Base-by-base conservation (phyloP, 1,140 invertebrate genomes). In the Ostrea edulis region DNA sequence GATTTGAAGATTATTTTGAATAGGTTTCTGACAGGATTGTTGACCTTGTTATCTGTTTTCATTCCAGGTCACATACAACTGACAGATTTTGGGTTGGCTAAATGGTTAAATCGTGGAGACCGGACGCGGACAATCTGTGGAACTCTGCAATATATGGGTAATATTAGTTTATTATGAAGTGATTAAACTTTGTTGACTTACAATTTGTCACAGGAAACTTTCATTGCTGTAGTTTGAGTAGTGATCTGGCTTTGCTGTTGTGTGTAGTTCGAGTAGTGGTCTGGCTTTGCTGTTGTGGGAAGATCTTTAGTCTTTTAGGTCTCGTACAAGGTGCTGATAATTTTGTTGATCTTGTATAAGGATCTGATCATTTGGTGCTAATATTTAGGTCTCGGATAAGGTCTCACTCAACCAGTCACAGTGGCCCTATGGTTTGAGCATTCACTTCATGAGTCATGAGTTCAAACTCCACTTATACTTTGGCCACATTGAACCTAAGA, bases 1-100 rank as follows among this genome's bases (percentile, higher is more conserved):
- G 14, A 7, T 62, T n/a, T n/a, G n/a, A n/a, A n/a, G n/a, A 5
- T 62, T 62, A 14, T 62, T 62, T 14, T 20, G 17, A 20, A 0
- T 20, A 14, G 58, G n/a, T 62, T 62, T 62, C 9, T 11, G 17
- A 77, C 12, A 83, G 22, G 20, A 83, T 29, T 22, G 7, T n/a
- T 83, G 4, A n/a, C 8, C 9, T 25, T 83, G 14, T 9, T 52
- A 52, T 83, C 44, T 83, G 5, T 53, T 83, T 83, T 83, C 25
- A 25, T 84, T 87, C 29, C 82, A 92, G 97, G 97, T 77, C 97
- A 98, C 95, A 96, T 97, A 35, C 96, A 97, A 92, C 93, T 99
- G 20, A 98, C 97, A 83, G 98, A 99, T 95, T 99, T 99, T 95
- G 98, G 98, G n/a, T 95, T 99, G 55, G 97, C 98, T 86, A 99